Base-by-base conservation (phyloP, 2,113 vertebrate genomes). In the Cephalopholis sonnerati region DNA sequence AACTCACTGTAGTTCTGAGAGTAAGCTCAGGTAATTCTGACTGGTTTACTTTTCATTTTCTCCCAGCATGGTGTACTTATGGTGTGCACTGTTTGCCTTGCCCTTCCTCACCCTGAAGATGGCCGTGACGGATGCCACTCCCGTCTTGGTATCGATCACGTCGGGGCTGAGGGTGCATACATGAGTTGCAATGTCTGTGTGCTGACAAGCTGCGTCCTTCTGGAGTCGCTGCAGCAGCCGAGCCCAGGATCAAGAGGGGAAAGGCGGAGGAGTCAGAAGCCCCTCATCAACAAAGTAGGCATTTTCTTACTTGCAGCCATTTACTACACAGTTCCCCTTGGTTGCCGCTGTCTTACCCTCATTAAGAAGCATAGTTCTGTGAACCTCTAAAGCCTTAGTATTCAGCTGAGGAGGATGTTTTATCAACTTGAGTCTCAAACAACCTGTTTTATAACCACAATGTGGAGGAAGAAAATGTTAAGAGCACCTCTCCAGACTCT, bases 61-160 rank as follows among this genome's bases (percentile, higher is more conserved):
- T 54, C 63, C n/a, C n/a, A 4, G 29, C 32, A n/a, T 41, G 13
- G 5, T 36, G 32, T 36, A 7, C 32, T 36, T 36, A 36, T 36
- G 32, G 7, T 29, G 7, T 61, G n/a, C 24, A 36, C 25, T 18
- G 41, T 78, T 59, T 59, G 16, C 61, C 10, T 53, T 77, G 25
- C 27, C 41, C 10, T 22, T 53, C 41, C 17, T 59, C 70, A 50
- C 16, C 17, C n/a, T 74, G 11, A 53, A 61, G 22, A 48, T 55
- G 8, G 46, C 39, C 46, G 24, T 17, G 36, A 46, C n/a, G n/a
- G 64, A 54, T 32, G 55, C 10, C 10, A 22, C 29, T 59, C 44
- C 74, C 41, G 54, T 41, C 64, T 41, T 44, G 44, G 24, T 68
- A 69, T 76, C 48, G 80, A 82, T 82, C 50, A 36, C 22, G 16